Conservation (phyloP, 2,113 vertebrate species). For the Petaurus breviceps region DNA sequence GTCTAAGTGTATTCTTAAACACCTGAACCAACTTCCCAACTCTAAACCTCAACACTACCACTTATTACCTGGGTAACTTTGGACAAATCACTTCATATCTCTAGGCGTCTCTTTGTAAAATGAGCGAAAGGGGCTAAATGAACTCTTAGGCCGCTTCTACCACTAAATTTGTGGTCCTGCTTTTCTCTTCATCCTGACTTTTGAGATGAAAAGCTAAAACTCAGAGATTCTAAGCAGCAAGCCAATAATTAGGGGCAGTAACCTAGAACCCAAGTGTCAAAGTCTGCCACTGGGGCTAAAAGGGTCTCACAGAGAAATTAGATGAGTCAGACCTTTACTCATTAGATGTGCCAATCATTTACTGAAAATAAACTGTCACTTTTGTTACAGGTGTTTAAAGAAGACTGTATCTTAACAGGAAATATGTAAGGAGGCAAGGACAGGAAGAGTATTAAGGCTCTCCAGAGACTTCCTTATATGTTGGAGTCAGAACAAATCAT, state of each 20-base stretch:
- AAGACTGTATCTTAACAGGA: neutral
- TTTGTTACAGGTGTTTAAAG: neutral
- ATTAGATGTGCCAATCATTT: neutral
- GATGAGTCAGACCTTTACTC: neutral
- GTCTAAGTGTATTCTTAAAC: no score
- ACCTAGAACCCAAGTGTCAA: neutral
- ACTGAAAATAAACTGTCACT: neutral
- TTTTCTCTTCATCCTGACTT: neutral
- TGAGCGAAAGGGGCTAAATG: neutral
- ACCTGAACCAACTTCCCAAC: no score
- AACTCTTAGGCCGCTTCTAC: neutral
- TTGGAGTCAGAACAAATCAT: neutral
- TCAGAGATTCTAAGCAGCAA: neutral
- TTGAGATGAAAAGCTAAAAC: neutral
- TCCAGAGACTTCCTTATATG: neutral
- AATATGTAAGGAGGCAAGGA: neutral
- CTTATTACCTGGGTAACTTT: neutral
- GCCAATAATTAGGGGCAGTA: neutral
- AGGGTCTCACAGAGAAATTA: neutral
- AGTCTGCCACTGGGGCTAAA: neutral
- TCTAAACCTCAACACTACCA: neutral
- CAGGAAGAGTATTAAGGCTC: neutral
- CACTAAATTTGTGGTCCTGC: neutral
- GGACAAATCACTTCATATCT: neutral
- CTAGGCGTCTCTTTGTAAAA: neutral